phyloP scores from a whole-genome alignment of 2,888 invertebrate species.

The Eupeodes latifasciatus region DNA sequence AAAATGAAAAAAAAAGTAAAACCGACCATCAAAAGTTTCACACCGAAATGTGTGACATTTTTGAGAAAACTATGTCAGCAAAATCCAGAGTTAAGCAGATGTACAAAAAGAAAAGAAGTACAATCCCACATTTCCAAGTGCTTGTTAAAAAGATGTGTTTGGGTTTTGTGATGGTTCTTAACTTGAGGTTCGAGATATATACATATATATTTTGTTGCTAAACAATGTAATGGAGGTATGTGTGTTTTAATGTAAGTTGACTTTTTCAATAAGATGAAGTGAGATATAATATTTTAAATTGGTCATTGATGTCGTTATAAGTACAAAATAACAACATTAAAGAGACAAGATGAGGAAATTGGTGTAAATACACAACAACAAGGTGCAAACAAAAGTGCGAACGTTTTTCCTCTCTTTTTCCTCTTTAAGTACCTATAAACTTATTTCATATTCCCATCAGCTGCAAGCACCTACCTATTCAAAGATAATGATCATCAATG shows the following conservation, averaged over 20 bases:
- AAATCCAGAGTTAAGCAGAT: not conserved
- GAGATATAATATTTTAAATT: not conserved
- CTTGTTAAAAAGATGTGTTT: not conserved
- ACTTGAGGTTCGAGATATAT: not conserved
- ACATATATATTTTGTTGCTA: not conserved
- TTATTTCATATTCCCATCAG: not conserved
- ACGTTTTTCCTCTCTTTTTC: not conserved
- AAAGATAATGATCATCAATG: slow-evolving; percentile 14
- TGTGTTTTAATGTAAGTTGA: not conserved
- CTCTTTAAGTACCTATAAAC: not conserved
- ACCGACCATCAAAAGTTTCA: slow-evolving; percentile 18
- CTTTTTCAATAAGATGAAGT: not conserved
- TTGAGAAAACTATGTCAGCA: slow-evolving; percentile 13
- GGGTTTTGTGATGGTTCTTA: not conserved
- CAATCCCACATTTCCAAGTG: not conserved
- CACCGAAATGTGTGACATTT: slow-evolving; percentile 28
- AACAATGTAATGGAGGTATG: not conserved
- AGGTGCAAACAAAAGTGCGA: not conserved
- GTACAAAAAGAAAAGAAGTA: not conserved
- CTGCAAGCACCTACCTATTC: slow-evolving; percentile 9
- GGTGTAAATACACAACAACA: not conserved
- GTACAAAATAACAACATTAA: not conserved
- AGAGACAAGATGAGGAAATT: not conserved
- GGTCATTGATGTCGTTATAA: not conserved
- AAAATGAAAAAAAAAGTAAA: not conserved